phyloP scores from a whole-genome alignment of 2,888 invertebrate genomes.

The Dicranocentrus wangi region DNA sequence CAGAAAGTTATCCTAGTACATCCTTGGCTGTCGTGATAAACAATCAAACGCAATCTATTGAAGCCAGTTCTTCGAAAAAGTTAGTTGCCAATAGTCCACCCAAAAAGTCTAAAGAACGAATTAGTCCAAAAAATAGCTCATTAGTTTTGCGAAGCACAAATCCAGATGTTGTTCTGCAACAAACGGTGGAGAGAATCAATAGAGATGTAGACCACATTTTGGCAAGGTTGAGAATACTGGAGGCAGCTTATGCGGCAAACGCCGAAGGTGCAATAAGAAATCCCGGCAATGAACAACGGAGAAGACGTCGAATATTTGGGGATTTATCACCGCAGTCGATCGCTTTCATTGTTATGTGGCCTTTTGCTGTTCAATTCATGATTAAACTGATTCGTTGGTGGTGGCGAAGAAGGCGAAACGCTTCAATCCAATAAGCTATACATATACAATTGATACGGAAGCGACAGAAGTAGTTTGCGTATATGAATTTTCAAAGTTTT shows the following conservation, averaged over 20 bases:
- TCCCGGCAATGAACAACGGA: conserved; percentile 72
- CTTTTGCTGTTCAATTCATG: conserved; percentile 77
- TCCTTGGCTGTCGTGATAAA: conserved; percentile 25
- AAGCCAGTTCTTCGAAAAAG: too few species aligned
- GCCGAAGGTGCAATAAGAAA: conserved; percentile 73
- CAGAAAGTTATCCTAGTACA: conserved; percentile 29
- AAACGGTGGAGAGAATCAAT: conserved; percentile 70
- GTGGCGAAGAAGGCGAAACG: conserved; percentile 62
- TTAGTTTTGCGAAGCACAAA: too few species aligned
- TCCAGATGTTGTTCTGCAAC: conserved; percentile 59
- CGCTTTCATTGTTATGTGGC: conserved; percentile 81
- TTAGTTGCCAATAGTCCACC: too few species aligned
- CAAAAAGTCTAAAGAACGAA: too few species aligned
- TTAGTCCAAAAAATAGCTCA: too few species aligned
- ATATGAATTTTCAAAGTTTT: not conserved
- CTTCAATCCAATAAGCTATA: not conserved
- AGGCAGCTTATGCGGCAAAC: conserved; percentile 70
- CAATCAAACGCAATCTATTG: too few species aligned
- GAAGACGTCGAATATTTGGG: conserved; percentile 80
- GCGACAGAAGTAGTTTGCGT: not conserved
- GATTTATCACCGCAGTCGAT: conserved; percentile 79
- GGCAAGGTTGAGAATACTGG: conserved; percentile 68
- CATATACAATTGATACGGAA: too few species aligned
- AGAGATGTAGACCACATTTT: conserved; percentile 71
- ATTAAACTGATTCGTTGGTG: conserved; percentile 70